These are phyloP conservation scores for Clarias magur DNA, from an alignment of 2,113 vertebrate species.

Conservation along the genomic window DNA sequence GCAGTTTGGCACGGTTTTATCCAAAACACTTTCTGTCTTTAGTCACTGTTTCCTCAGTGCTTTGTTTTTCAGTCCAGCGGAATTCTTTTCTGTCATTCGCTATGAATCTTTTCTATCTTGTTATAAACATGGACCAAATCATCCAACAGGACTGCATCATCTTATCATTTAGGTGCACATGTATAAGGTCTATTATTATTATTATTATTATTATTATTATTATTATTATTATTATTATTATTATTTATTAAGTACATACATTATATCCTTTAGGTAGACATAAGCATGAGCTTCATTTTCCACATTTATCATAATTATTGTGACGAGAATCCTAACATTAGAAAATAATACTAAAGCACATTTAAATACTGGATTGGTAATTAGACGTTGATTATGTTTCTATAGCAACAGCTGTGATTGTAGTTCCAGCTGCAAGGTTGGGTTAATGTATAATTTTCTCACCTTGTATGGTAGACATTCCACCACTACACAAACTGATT, in stretches of 20 bases:
- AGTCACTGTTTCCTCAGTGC: slow-evolving; percentile 21
- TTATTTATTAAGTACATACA: not conserved
- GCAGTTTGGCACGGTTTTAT: slow-evolving; percentile 26
- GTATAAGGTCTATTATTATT: not conserved
- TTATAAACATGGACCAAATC: not conserved
- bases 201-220: too few species aligned
- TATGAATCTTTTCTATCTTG: not conserved
- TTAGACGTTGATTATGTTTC: not conserved
- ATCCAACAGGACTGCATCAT: not conserved
- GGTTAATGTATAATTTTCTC: not conserved
- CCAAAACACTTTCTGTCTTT: not conserved
- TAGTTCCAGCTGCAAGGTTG: not conserved
- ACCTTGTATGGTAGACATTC: not conserved
- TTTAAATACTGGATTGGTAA: not conserved
- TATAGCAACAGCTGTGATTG: not conserved
- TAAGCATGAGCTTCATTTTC: not conserved
- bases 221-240: too few species aligned
- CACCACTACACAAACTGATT: not conserved
- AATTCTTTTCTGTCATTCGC: not conserved
- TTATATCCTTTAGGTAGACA: not conserved
- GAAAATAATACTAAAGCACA: not conserved
- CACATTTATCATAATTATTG: not conserved
- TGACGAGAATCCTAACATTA: not conserved
- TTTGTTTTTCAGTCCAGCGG: slow-evolving; percentile 3
- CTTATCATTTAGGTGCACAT: not conserved